A percentile compares a stretch with the other conserved stretches of the same genome.
phyloP scores from a whole-genome alignment of 30 jellyfish, hydroid and myxozoan species.

The Cassiopea xamachana region DNA sequence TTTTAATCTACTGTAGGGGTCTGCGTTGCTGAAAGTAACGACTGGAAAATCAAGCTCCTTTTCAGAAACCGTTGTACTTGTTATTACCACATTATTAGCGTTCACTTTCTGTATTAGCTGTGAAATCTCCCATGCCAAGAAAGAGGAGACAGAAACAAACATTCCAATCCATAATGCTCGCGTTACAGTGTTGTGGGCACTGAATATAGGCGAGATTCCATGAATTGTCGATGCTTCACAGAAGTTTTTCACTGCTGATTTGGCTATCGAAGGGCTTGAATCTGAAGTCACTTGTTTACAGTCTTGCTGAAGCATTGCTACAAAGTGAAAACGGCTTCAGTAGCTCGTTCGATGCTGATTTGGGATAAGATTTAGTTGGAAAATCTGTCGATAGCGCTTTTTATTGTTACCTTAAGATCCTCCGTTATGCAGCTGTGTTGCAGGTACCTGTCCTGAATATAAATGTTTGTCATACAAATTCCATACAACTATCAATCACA shows the following conservation, averaged over 20 bases:
- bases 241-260: not conserved
- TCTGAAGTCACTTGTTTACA: too few relatives aligned
- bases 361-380: too few relatives aligned
- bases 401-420: too few relatives aligned
- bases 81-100: not conserved
- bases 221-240: not conserved
- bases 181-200: not conserved
- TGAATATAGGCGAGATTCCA: not conserved
- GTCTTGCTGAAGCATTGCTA: too few relatives aligned
- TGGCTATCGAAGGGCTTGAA: not conserved
- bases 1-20: not conserved
- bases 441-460: too few relatives aligned
- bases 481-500: too few relatives aligned
- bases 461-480: too few relatives aligned
- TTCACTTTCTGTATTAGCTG: not conserved
- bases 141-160: not conserved
- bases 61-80: not conserved
- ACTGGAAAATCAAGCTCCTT: not conserved
- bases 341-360: too few relatives aligned
- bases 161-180: not conserved
- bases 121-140: not conserved
- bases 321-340: too few relatives aligned
- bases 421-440: too few relatives aligned
- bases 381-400: too few relatives aligned
- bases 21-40: not conserved